Conservation (phyloP, 1,140 invertebrate genomes). For the Globodera ellingtonae region DNA sequence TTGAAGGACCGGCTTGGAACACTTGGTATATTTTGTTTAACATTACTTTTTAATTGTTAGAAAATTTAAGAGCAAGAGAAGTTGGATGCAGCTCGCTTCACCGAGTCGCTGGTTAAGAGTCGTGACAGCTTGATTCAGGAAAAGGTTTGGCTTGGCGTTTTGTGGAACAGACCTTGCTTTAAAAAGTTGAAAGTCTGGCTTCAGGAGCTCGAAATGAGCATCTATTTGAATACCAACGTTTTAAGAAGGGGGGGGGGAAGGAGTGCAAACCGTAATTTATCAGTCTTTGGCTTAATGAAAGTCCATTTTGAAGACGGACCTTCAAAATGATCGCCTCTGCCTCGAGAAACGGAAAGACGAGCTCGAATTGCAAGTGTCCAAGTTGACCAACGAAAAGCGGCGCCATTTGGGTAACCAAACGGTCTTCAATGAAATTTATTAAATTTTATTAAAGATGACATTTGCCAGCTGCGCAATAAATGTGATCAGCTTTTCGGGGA, state of each 20-base stretch:
- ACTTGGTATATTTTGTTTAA: constrained; percentile 10
- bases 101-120: constrained; percentile 11
- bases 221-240: not conserved
- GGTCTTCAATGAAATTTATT: constrained; percentile 9
- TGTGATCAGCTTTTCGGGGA: constrained; percentile 4
- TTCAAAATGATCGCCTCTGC: constrained; percentile 22
- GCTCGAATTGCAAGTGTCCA: constrained; percentile 27
- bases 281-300: not conserved
- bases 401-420: constrained; percentile 3
- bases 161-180: not conserved
- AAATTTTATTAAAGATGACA: constrained; percentile 21
- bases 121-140: constrained; percentile 24
- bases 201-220: too few relatives aligned
- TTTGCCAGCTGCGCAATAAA: constrained; percentile 2
- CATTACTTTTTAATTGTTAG: not conserved
- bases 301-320: constrained; percentile 23
- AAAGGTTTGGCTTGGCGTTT: constrained; percentile 3
- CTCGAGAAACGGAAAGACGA: constrained; percentile 19
- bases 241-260: too few relatives aligned
- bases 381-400: constrained; percentile 26
- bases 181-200: not conserved
- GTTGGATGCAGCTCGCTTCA: constrained; percentile 12
- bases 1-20: constrained; percentile 25
- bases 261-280: too few relatives aligned
- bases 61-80: constrained; percentile 34